These are phyloP conservation scores for Scolopax mira DNA, from an alignment of 2,113 vertebrate genomes.

Conservation along the genomic window DNA sequence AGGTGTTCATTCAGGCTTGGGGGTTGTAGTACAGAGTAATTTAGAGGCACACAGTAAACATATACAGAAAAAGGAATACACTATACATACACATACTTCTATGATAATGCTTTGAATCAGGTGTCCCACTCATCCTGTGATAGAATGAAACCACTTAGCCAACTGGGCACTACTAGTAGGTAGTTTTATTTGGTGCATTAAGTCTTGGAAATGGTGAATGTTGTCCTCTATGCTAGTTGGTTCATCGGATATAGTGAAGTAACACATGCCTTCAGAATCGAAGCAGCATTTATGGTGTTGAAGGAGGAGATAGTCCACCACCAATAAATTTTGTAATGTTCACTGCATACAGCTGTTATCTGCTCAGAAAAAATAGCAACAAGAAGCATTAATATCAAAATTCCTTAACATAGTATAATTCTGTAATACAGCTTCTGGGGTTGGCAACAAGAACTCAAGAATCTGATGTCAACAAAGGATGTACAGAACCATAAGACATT, in stretches of 20 bases:
- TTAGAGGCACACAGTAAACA: not conserved
- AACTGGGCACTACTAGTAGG: not conserved
- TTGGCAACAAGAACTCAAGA: not conserved
- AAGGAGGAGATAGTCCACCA: not conserved
- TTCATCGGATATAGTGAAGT: not conserved
- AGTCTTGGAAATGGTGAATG: not conserved
- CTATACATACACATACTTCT: not conserved
- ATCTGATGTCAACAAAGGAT: not conserved
- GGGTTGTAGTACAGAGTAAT: not conserved
- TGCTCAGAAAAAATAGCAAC: not conserved
- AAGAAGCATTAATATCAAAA: not conserved
- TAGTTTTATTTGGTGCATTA: not conserved
- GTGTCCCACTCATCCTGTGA: not conserved
- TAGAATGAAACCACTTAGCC: not conserved
- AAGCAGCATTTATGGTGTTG: not conserved
- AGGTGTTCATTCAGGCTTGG: not conserved
- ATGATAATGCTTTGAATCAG: not conserved
- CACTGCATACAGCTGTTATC: not conserved
- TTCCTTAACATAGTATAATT: not conserved
- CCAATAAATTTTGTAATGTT: not conserved
- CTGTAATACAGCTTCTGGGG: not conserved
- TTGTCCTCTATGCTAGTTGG: not conserved
- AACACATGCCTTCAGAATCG: not conserved
- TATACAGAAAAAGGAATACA: not conserved
- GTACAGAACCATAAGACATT: not conserved